Percentiles rank a stretch among this genome's conserved stretches.
These are phyloP conservation scores for Lonchura striata DNA, from an alignment of 2,113 vertebrate genomes.

Conservation along the genomic window DNA sequence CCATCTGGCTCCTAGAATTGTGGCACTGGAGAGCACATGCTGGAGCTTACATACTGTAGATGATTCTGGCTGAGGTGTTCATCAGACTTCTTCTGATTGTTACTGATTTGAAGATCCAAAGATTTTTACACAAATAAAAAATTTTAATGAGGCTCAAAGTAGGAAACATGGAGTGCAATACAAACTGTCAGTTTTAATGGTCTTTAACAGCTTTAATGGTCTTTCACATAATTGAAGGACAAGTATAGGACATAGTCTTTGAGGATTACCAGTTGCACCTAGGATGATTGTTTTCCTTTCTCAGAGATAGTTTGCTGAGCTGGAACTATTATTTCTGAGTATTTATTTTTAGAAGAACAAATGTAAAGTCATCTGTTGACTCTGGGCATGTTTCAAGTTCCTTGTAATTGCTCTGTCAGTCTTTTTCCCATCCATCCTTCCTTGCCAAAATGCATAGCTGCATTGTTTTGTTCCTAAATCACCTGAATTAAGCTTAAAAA, in stretches of 20 bases:
- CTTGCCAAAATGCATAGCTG: neutral
- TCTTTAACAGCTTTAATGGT: neutral
- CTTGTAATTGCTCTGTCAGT: slow-evolving; percentile 28
- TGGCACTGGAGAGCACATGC: neutral
- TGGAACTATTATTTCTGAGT: neutral
- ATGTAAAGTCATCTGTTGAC: slow-evolving; percentile 43
- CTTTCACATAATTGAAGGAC: neutral
- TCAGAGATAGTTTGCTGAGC: neutral
- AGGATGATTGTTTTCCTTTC: neutral
- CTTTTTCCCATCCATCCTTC: slow-evolving; percentile 9
- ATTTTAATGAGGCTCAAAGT: neutral
- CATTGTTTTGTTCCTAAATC: neutral
- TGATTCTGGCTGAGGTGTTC: neutral
- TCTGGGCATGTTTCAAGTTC: slow-evolving; percentile 41
- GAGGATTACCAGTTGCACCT: neutral
- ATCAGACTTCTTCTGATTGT: neutral
- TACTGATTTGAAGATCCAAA: neutral
- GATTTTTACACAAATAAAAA: neutral
- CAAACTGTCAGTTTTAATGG: neutral
- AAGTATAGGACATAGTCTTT: neutral
- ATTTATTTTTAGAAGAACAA: slow-evolving; percentile 40
- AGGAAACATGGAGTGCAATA: neutral
- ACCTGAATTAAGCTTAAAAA: neutral
- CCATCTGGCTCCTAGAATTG: neutral
- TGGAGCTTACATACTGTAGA: neutral